Conservation (phyloP, 2,888 invertebrate species). For the Limnephilus lunatus region DNA sequence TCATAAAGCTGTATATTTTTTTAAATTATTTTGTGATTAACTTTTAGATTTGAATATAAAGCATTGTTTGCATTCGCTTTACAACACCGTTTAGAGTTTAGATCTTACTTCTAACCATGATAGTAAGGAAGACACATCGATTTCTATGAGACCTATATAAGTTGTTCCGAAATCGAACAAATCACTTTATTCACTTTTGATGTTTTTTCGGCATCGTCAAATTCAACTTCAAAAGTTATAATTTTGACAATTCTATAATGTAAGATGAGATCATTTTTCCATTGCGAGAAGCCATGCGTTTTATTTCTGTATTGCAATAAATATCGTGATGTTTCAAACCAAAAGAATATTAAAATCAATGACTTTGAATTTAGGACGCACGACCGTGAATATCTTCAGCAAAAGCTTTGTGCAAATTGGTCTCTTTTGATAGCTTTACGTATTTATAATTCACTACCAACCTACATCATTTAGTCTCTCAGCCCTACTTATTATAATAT, state of each 20-base stretch:
- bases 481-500: background rate
- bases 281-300: background rate
- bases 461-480: background rate
- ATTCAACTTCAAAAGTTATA: background rate
- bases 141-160: no score
- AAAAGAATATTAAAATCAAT: constrained; percentile 13
- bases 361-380: background rate
- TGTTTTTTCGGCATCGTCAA: background rate
- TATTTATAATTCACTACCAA: background rate
- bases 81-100: no score
- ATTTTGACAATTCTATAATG: no score
- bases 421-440: background rate
- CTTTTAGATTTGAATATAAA: no score
- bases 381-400: constrained; percentile 19
- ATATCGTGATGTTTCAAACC: constrained; percentile 11
- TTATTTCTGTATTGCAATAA: background rate
- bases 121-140: no score
- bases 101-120: no score
- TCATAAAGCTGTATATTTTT: no score
- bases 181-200: background rate
- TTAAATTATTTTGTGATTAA: no score
- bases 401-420: background rate
- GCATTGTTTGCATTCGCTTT: no score
- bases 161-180: no score
- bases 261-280: background rate